Percentiles rank a stretch among this genome's conserved stretches.
Conservation (phyloP, 2,888 invertebrate genomes). For the Ametastegia equiseti region DNA sequence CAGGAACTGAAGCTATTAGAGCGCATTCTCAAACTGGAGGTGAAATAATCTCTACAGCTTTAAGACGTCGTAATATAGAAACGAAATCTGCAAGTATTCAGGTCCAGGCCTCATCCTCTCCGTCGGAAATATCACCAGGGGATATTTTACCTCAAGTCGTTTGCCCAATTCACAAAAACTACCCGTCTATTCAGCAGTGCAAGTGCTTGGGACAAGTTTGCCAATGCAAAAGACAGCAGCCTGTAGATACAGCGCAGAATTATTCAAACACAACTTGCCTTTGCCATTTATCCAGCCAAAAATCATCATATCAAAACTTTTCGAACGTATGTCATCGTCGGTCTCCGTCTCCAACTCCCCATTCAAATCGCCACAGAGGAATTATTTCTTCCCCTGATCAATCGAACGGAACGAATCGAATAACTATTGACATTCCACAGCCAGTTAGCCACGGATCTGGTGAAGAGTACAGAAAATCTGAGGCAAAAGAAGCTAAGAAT, state of each 20-base stretch:
- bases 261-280: not conserved
- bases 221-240: not conserved
- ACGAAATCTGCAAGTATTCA: constrained; percentile 55
- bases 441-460: not conserved
- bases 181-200: not conserved
- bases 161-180: constrained; percentile 55
- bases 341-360: not conserved
- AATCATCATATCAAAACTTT: not conserved
- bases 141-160: not conserved
- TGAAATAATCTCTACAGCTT: constrained; percentile 64
- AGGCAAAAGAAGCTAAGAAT: constrained; percentile 70
- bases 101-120: constrained; percentile 58
- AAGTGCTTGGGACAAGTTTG: constrained; percentile 10
- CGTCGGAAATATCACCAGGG: not conserved
- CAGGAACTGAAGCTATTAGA: constrained; percentile 59
- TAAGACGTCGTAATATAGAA: constrained; percentile 46
- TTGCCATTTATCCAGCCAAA: constrained; percentile 12
- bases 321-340: not conserved
- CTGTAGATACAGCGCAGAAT: not conserved
- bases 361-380: not conserved
- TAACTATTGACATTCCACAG: not conserved
- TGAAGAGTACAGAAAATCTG: constrained; percentile 50
- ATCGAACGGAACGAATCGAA: not conserved
- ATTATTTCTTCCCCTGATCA: not conserved
- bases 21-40: constrained; percentile 69